A percentile compares a stretch with the other conserved stretches of the same genome.
phyloP scores from a whole-genome alignment of 1,140 invertebrate species.

The Drosophila arawakana region DNA sequence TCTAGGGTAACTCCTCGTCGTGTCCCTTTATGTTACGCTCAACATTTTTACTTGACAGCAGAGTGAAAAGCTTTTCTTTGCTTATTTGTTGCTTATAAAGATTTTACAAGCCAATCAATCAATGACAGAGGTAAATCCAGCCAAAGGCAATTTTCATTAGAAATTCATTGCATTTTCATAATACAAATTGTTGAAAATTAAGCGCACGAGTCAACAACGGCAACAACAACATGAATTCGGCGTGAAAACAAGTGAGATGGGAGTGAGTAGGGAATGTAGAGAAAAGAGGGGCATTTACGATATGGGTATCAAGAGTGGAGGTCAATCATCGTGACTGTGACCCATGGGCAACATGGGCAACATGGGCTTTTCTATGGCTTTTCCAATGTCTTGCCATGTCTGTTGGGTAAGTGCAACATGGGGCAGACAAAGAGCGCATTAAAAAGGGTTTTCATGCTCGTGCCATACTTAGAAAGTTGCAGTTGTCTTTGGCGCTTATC shows the following conservation, averaged over 20 bases:
- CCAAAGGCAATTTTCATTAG: slow-evolving; percentile 61
- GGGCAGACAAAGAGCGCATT: slow-evolving; percentile 49
- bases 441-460: slow-evolving; percentile 81
- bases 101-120: slow-evolving; percentile 70
- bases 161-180: slow-evolving; percentile 75
- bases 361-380: slow-evolving; percentile 13
- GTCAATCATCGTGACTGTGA: slow-evolving; percentile 66
- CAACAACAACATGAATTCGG: slow-evolving; percentile 53
- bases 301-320: slow-evolving; percentile 31
- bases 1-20: not conserved
- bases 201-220: slow-evolving; percentile 78
- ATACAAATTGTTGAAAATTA: slow-evolving; percentile 80
- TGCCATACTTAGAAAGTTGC: slow-evolving; percentile 68
- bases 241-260: slow-evolving; percentile 66
- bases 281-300: not conserved
- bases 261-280: slow-evolving; percentile 4
- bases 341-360: slow-evolving; percentile 29
- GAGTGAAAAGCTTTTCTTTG: slow-evolving; percentile 65
- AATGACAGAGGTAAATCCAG: slow-evolving; percentile 58
- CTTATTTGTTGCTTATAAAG: slow-evolving; percentile 29
- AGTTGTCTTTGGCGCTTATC: slow-evolving; percentile 58
- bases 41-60: slow-evolving; percentile 40
- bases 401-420: slow-evolving; percentile 34
- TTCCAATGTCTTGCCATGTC: slow-evolving; percentile 23
- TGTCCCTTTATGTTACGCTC: not conserved